Evolutionary conservation across 1,140 invertebrate genomes (phyloP).

Genomic region (Drosophila dunni): DNA sequence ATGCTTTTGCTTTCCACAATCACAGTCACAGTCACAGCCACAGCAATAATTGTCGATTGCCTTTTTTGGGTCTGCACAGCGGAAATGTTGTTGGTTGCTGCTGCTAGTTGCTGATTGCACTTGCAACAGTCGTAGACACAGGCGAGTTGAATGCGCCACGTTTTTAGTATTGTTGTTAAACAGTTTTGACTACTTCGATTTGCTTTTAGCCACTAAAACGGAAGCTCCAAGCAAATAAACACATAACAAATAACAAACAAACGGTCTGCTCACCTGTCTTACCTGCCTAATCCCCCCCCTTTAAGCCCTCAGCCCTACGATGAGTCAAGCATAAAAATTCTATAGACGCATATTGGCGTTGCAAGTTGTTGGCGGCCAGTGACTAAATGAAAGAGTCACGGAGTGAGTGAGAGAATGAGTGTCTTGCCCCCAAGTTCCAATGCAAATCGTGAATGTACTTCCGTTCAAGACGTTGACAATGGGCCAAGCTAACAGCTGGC

Average conservation of each 20-base stretch:
- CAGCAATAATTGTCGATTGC: slow-evolving; percentile 67
- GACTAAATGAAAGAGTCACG: no score
- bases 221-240: slow-evolving; percentile 42
- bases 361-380: slow-evolving; percentile 15
- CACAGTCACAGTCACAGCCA: slow-evolving; percentile 34
- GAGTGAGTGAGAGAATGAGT: no score
- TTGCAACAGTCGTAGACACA: slow-evolving; percentile 22
- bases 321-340: slow-evolving; percentile 74
- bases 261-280: background rate
- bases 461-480: slow-evolving; percentile 34
- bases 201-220: slow-evolving; percentile 42
- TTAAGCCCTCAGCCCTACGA: slow-evolving; percentile 3
- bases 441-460: slow-evolving; percentile 61
- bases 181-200: slow-evolving; percentile 46
- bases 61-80: slow-evolving; percentile 69
- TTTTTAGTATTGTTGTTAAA: slow-evolving; percentile 35
- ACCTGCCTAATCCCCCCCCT: no score
- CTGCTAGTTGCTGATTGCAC: slow-evolving; percentile 30
- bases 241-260: slow-evolving; percentile 17
- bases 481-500: background rate
- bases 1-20: slow-evolving; percentile 56
- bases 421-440: slow-evolving; percentile 42
- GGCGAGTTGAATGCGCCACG: slow-evolving; percentile 16
- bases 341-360: slow-evolving; percentile 47
- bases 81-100: slow-evolving; percentile 57